Evolutionary conservation across 2,797 vertebrate genomes (phyloP).

Genomic region (Tragelaphus oryx): DNA sequence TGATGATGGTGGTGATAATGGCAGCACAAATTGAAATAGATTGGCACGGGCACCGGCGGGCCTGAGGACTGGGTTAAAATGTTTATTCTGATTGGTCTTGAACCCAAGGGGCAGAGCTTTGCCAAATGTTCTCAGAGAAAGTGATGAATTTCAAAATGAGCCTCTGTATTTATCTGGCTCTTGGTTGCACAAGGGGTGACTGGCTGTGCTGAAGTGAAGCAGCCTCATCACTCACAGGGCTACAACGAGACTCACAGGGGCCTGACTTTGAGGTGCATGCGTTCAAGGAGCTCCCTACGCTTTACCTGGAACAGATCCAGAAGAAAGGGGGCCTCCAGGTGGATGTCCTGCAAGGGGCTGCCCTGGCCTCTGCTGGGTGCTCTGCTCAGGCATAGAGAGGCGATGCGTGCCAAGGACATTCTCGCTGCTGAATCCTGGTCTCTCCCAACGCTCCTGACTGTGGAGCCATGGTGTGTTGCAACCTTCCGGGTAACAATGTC

Average conservation of each 20-base stretch:
- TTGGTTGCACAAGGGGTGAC: background rate
- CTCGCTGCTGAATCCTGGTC: too few relatives aligned
- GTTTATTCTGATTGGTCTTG: background rate
- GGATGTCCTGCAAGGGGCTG: rapidly evolving
- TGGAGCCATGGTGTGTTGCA: background rate
- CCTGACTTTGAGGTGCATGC: background rate
- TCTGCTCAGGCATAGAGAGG: background rate
- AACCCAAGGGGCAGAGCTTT: background rate
- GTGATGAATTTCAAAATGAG: background rate
- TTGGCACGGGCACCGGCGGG: background rate
- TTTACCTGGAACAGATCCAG: background rate
- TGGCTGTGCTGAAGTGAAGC: background rate
- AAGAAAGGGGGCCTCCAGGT: background rate
- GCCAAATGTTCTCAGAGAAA: background rate
- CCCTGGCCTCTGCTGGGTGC: background rate
- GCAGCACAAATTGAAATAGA: background rate
- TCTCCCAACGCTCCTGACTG: rapidly evolving
- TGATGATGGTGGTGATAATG: background rate
- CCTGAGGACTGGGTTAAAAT: background rate
- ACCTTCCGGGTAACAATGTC: background rate
- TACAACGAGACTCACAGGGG: rapidly evolving
- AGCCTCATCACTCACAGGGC: rapidly evolving
- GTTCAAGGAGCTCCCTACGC: background rate
- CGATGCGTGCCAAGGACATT: rapidly evolving
- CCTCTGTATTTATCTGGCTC: background rate